These are phyloP conservation scores for Perca fluviatilis DNA, from an alignment of 2,113 vertebrate species.

Conservation along the genomic window DNA sequence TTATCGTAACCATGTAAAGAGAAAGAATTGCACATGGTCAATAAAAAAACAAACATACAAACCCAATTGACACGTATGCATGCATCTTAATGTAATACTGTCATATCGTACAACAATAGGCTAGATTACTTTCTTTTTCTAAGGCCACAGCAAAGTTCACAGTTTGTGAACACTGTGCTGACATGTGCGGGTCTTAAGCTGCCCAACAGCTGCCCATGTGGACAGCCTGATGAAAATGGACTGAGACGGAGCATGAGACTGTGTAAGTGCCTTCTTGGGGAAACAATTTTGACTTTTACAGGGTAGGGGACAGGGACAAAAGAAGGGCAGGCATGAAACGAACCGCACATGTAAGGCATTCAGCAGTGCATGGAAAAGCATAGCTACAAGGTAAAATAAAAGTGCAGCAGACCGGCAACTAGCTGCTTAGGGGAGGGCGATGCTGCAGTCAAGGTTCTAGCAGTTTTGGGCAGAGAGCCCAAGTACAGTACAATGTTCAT, in stretches of 20 bases:
- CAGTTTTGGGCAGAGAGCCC: not conserved
- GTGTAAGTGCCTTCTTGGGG: conserved; percentile 28
- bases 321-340: conserved; percentile 15
- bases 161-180: conserved; percentile 9
- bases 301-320: conserved; percentile 10
- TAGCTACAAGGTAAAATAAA: conserved; percentile 44
- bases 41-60: not conserved
- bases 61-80: not conserved
- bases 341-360: conserved; percentile 4
- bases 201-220: not conserved
- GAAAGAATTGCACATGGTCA: too few species aligned
- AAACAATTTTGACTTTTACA: conserved; percentile 52
- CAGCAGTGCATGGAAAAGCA: conserved; percentile 11
- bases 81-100: not conserved
- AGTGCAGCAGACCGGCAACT: conserved; percentile 24
- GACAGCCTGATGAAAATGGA: conserved; percentile 34
- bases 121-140: not conserved
- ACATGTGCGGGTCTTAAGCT: conserved; percentile 18
- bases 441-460: not conserved
- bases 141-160: not conserved
- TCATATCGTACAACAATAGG: not conserved
- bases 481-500: conserved; percentile 4
- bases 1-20: too few species aligned
- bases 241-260: conserved; percentile 4
- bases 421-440: not conserved